Evolutionary conservation across 2,113 vertebrate genomes (phyloP).

Genomic region (Ceyx margarethae): DNA sequence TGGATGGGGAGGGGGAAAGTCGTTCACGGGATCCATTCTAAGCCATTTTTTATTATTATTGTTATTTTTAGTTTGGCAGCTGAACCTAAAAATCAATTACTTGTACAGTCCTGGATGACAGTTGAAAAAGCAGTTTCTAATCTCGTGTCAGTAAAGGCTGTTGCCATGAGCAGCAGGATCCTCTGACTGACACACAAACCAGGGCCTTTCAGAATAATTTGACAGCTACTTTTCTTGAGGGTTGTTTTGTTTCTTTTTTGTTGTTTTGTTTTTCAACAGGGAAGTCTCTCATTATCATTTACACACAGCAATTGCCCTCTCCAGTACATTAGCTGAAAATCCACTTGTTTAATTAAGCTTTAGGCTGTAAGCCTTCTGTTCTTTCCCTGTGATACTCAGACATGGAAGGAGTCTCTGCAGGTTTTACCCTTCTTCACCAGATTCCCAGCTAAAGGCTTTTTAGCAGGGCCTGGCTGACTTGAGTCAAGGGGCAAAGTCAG

Average conservation of each 20-base stretch:
- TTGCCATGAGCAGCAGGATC: conserved; percentile 18
- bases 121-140: conserved; percentile 24
- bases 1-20: background rate
- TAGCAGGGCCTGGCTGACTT: background rate
- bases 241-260: background rate
- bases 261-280: background rate
- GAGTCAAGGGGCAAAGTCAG: background rate
- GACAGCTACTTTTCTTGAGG: conserved; percentile 10
- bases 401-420: background rate
- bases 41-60: conserved; percentile 42
- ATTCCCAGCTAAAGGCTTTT: background rate
- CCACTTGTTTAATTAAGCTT: conserved; percentile 57
- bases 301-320: background rate
- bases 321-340: conserved; percentile 25
- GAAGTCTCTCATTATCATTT: conserved; percentile 11
- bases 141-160: conserved; percentile 23
- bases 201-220: conserved; percentile 19
- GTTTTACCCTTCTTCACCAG: conserved; percentile 23
- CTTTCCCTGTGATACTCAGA: background rate
- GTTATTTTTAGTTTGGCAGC: conserved; percentile 42
- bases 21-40: background rate
- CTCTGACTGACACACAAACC: conserved; percentile 37
- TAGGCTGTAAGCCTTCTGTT: conserved; percentile 28
- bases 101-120: conserved; percentile 28
- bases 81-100: conserved; percentile 58